A percentile compares a stretch with the other conserved stretches of the same genome.
Conservation (phyloP, 2,797 vertebrate genomes). For the Falco concolor region DNA sequence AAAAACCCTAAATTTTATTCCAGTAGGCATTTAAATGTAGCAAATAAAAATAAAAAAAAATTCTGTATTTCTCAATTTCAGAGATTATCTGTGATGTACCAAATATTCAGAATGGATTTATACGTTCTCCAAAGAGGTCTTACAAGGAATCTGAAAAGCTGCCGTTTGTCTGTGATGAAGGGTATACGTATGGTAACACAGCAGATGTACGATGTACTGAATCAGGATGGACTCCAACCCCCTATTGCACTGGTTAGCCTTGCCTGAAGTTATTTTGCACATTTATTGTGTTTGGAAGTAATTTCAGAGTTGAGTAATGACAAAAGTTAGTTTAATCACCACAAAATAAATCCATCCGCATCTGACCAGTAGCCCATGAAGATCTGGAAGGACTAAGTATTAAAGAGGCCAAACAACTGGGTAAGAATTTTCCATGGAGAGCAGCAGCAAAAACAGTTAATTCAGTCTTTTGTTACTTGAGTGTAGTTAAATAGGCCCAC, state of each 20-base stretch:
- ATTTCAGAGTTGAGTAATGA: not conserved
- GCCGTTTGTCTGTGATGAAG: not conserved
- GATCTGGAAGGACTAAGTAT: not conserved
- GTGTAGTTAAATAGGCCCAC: not conserved
- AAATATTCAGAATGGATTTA: not conserved
- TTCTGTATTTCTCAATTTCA: not conserved
- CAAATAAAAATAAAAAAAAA: not conserved
- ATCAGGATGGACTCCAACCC: slow-evolving; percentile 34
- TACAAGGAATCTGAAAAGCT: slow-evolving; percentile 18
- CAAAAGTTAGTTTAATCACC: not conserved
- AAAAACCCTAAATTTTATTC: not conserved
- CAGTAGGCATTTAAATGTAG: not conserved
- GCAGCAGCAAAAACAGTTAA: not conserved
- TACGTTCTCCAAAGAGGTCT: not conserved
- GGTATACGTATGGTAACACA: not conserved
- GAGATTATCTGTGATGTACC: not conserved
- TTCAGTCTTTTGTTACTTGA: not conserved
- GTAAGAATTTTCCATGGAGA: not conserved
- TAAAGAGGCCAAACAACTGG: not conserved
- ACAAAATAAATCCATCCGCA: not conserved
- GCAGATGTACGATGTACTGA: not conserved
- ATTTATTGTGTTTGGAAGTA: not conserved
- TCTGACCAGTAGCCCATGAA: not conserved
- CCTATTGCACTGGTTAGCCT: slow-evolving; percentile 33
- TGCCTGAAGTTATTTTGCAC: not conserved